Evolutionary conservation across 2,113 vertebrate genomes (phyloP), one percentile per base, ranked within the genome.

Genomic region (Notarius quadriscutis): DNA sequence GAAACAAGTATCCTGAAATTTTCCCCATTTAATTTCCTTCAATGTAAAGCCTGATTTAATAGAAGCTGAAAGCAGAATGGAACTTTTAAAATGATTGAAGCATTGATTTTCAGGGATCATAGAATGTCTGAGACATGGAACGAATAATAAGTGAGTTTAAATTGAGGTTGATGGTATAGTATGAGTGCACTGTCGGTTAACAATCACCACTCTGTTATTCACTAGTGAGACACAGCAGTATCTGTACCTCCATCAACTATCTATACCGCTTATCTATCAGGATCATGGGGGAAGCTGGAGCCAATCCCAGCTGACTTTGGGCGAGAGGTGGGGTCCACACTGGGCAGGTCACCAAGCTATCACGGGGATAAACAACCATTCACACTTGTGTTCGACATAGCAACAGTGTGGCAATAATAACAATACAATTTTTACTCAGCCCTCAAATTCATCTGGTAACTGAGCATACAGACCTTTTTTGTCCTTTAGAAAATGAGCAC

Each of bases 1-100:
- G 57, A 50, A 5, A 17, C 71, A 17, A 48, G 25, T 48, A 85
- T 41, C 7, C 57, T n/a, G 8, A 63, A 77, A 72, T 22, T 53
- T 50, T 51, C 57, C 3, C 8, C 1, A 72, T 84, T 72, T 34
- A 55, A 84, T 72, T 72, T 71, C 30, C 20, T 25, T 72, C 27
- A 72, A 14, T 30, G 41, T 84, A 15, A 72, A 48, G 18, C 11
- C 15, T 34, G 14, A 22, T 71, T 53, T 58, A 51, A 81, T 55
- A 53, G 63, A 74, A 25, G 50, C 71, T 62, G 53, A 60, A 71
- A 80, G 81, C 18, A 84, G 55, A 53, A 22, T 67, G 75, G 34
- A 22, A 20, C 30, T 83, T 58, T 10, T 41, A 41, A 51, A 50
- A 85, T 27, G 17, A n/a, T 25, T 48, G 4, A 41, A 20, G 65